Conservation (phyloP, 2,113 vertebrate genomes). For the Spea bombifrons region DNA sequence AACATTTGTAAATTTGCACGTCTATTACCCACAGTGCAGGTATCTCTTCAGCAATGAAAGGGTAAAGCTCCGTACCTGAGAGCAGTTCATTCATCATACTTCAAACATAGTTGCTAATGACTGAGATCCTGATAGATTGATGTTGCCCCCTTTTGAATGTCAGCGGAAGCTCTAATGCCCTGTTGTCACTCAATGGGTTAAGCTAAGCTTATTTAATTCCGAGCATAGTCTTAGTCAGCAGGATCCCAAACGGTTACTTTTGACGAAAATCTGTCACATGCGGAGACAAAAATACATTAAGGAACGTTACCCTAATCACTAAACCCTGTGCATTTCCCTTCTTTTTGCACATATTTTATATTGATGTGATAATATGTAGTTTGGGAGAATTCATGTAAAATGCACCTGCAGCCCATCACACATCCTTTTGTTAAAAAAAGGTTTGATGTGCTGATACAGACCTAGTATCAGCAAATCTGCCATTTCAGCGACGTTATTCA, state of each 20-base stretch:
- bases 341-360: slow-evolving; percentile 51
- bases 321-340: slow-evolving; percentile 55
- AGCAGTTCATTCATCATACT: no score
- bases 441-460: slow-evolving; percentile 62
- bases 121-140: no score
- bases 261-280: slow-evolving; percentile 51
- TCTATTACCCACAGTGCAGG: no score
- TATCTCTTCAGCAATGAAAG: no score
- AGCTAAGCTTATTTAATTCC: not conserved
- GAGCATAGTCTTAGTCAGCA: slow-evolving; percentile 9
- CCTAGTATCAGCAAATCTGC: slow-evolving; percentile 65
- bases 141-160: no score
- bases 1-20: no score
- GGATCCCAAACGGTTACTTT: slow-evolving; percentile 40
- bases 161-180: not conserved
- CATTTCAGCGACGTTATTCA: slow-evolving; percentile 66
- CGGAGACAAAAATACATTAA: slow-evolving; percentile 54
- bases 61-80: no score
- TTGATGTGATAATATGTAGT: slow-evolving; percentile 58
- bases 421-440: slow-evolving; percentile 62
- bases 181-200: not conserved
- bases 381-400: slow-evolving; percentile 60
- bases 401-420: slow-evolving; percentile 63
- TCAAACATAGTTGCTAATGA: no score
- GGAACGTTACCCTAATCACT: slow-evolving; percentile 56